phyloP scores from a whole-genome alignment of 2,113 vertebrate genomes.

The Pygoscelis antarcticus region DNA sequence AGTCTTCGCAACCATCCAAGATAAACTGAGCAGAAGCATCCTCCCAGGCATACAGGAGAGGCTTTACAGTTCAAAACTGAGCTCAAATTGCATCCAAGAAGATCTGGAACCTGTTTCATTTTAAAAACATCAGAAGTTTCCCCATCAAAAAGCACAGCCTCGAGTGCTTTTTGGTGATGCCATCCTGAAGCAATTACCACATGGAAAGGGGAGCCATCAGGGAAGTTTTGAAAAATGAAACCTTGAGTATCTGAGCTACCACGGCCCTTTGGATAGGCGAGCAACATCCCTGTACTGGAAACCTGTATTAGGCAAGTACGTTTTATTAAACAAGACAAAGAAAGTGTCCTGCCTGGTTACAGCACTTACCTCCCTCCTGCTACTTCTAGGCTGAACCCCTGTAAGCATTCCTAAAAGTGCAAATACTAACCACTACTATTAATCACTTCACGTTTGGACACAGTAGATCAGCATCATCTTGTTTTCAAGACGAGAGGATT shows the following conservation, averaged over 20 bases:
- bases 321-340: not conserved
- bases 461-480: not conserved
- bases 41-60: not conserved
- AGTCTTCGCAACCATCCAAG: not conserved
- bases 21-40: not conserved
- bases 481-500: not conserved
- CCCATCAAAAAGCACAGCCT: not conserved
- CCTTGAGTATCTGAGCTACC: not conserved
- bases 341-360: not conserved
- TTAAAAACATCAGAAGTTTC: not conserved
- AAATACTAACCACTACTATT: not conserved
- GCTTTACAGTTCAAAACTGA: not conserved
- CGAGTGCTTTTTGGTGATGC: not conserved
- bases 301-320: not conserved
- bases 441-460: not conserved
- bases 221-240: not conserved
- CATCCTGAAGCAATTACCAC: not conserved
- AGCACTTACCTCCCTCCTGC: not conserved
- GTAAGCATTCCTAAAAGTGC: not conserved
- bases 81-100: not conserved
- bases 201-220: not conserved
- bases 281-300: not conserved
- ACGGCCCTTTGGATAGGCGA: not conserved
- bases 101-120: not conserved
- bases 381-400: not conserved